Evolutionary conservation across 2,888 invertebrate species (phyloP).

Genomic region (Sisyra terminalis): DNA sequence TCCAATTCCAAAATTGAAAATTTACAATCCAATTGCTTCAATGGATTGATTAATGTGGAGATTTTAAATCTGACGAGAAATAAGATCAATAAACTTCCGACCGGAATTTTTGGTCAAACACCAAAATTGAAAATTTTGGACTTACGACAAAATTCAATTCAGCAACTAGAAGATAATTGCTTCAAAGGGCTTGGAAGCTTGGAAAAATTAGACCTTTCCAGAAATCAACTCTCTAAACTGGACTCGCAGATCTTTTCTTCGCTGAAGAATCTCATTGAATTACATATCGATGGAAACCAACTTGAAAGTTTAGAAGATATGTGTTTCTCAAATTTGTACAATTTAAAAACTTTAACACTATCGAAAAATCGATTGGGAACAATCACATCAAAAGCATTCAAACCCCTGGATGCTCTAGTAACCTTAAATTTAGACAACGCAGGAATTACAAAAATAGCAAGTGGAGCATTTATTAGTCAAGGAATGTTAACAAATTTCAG

Average conservation of each 20-base stretch:
- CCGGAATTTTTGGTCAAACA: slow-evolving; percentile 7
- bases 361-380: slow-evolving; percentile 6
- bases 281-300: slow-evolving; percentile 5
- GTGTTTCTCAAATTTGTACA: slow-evolving; percentile 7
- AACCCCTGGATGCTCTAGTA: slow-evolving; percentile 7
- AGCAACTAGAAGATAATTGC: background rate
- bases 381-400: slow-evolving; percentile 4
- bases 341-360: slow-evolving; percentile 8
- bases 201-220: background rate
- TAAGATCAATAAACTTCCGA: slow-evolving; percentile 8
- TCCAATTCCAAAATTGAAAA: slow-evolving; percentile 8
- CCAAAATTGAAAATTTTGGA: slow-evolving; percentile 4
- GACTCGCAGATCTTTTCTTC: background rate
- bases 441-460: slow-evolving; percentile 3
- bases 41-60: slow-evolving; percentile 8
- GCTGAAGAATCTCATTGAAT: slow-evolving; percentile 1
- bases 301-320: slow-evolving; percentile 6
- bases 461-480: background rate
- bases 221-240: background rate
- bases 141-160: slow-evolving; percentile 5
- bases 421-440: slow-evolving; percentile 8
- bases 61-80: slow-evolving; percentile 6
- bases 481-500: background rate
- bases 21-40: slow-evolving; percentile 10
- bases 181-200: background rate